These are phyloP conservation scores for Micromesistius poutassou DNA, from an alignment of 2,797 vertebrate genomes.

Conservation along the genomic window DNA sequence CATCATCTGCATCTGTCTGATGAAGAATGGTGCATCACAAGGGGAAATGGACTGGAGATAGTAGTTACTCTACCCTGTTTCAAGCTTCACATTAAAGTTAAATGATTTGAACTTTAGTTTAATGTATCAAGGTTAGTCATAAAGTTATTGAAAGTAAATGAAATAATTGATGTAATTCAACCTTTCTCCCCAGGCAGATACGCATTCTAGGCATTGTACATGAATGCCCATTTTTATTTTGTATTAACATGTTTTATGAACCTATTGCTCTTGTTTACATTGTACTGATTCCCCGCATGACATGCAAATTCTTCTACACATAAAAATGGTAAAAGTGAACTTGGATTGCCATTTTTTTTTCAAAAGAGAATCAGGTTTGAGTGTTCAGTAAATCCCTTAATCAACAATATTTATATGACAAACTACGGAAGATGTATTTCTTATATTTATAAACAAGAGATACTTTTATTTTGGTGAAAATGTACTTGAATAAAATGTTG, in stretches of 20 bases:
- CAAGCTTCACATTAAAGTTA: background rate
- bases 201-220: background rate
- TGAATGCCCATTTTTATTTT: background rate
- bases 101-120: background rate
- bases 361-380: background rate
- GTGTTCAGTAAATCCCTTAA: conserved; percentile 9
- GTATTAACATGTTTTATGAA: conserved; percentile 10
- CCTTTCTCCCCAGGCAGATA: background rate
- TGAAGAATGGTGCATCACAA: background rate
- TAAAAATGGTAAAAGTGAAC: background rate
- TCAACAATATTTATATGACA: conserved; percentile 20
- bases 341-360: background rate
- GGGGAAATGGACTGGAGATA: background rate
- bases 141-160: background rate
- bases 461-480: conserved; percentile 56
- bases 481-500: conserved; percentile 67
- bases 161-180: background rate
- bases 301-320: conserved; percentile 18
- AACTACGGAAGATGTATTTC: conserved; percentile 40
- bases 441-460: conserved; percentile 63
- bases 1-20: conserved; percentile 20
- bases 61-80: background rate
- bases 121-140: background rate
- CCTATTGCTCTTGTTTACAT: conserved; percentile 26
- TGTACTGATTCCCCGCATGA: conserved; percentile 35